Base-by-base conservation (phyloP, 2,797 vertebrate genomes). In the Eupleurogrammus muticus region DNA sequence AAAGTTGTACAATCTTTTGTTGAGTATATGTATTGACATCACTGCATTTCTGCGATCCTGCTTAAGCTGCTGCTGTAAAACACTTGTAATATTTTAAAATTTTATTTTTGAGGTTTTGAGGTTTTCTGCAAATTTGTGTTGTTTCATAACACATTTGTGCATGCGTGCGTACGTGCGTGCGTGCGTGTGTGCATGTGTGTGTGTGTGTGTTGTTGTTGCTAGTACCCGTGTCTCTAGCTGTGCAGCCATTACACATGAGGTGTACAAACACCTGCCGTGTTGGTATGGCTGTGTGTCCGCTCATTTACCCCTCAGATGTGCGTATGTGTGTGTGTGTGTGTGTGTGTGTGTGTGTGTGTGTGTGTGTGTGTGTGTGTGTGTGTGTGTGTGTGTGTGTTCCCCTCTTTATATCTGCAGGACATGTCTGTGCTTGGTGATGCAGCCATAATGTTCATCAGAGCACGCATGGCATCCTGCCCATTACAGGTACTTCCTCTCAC, bases 401-500 rank as follows among this genome's bases (percentile, higher is more conserved):
- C 47, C 20, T 77, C 66, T 66, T 53, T 44, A 11, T 74, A 20
- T 63, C 70, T 79, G 80, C 70, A 70, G 63, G 75, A 54, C 59
- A 19, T 79, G 80, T 86, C 69, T 80, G 76, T 35, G 64, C 5
- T 62, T 19, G 0, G 34, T 9, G 77, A 71, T 77, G 81, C 77
- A 32, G 60, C 0, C 17, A 47, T 76, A 58, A 88, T 54, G 63
- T 19, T 73, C 63, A 76, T 74, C 54, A 72, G 70, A 70, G 28
- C 63, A 56, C 4, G 0, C 68, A 54, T 72, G 68, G 50, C 68
- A 17, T 76, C 55, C 60, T 71, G 50, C 48, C 46, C 58, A 23
- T 55, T 44, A 38, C 52, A 80, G 64, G 64, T 72, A 59, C 47
- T 55, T 24, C 7, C 23, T 44, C 42, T 47, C 40, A 51, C 19